phyloP scores from a whole-genome alignment of 1,140 invertebrate genomes.

The Drosophila bocqueti region DNA sequence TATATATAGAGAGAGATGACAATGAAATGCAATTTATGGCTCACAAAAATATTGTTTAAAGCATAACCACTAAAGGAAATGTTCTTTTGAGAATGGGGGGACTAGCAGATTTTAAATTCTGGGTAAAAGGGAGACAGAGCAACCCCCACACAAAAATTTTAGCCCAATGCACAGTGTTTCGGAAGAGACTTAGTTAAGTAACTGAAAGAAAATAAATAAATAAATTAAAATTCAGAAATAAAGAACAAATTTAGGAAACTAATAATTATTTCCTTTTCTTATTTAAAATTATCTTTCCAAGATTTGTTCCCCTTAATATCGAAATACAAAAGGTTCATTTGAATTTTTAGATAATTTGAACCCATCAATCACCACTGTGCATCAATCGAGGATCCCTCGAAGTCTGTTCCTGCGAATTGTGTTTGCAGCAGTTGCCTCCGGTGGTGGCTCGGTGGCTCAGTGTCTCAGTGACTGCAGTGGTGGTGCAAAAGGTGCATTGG shows the following conservation, averaged over 20 bases:
- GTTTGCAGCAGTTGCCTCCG: slow-evolving; percentile 27
- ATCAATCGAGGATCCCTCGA: slow-evolving; percentile 38
- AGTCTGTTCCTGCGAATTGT: slow-evolving; percentile 56
- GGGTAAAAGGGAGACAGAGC: slow-evolving; percentile 7
- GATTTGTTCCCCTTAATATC: too few species aligned
- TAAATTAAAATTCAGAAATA: too few species aligned
- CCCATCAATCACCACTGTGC: slow-evolving; percentile 32
- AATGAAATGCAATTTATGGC: slow-evolving; percentile 47
- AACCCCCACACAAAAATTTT: slow-evolving; percentile 29
- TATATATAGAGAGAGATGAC: slow-evolving; percentile 19
- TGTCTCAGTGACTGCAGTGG: slow-evolving; percentile 41
- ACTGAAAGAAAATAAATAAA: too few species aligned
- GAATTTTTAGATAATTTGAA: background rate
- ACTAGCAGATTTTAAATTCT: slow-evolving; percentile 29
- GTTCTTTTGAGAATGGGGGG: background rate
- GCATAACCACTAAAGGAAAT: slow-evolving; percentile 51
- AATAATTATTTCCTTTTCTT: too few species aligned
- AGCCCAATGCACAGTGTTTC: slow-evolving; percentile 13
- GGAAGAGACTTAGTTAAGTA: background rate
- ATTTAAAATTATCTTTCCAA: background rate
- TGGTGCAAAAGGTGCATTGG: slow-evolving; percentile 38
- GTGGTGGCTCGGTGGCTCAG: slow-evolving; percentile 30
- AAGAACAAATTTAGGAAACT: too few species aligned
- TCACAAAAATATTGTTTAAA: slow-evolving; percentile 61
- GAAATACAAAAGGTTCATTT: too few species aligned